A percentile compares a stretch with the other conserved stretches of the same genome.
phyloP scores from a whole-genome alignment of 23 tunicate species.

The Styela clava region DNA sequence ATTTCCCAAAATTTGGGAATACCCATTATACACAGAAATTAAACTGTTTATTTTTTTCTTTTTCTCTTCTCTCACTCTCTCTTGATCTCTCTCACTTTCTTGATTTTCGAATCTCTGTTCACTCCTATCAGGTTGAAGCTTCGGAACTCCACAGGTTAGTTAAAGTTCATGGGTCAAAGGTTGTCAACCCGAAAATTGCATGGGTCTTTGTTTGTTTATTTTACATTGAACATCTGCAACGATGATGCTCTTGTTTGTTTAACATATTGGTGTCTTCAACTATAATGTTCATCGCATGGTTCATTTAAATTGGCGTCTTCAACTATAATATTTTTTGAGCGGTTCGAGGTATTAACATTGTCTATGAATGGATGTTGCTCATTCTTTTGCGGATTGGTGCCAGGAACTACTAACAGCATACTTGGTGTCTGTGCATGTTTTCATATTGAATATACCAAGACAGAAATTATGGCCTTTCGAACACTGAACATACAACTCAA shows the following conservation, averaged over 20 bases:
- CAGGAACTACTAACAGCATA: too few species aligned
- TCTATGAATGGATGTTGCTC: too few species aligned
- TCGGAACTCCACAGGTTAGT: slow-evolving; percentile 48
- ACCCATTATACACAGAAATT: background rate
- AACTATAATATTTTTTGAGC: too few species aligned
- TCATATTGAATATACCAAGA: too few species aligned
- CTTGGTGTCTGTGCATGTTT: too few species aligned
- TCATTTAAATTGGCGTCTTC: slow-evolving; percentile 6
- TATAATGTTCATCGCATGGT: background rate
- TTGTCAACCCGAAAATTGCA: slow-evolving; percentile 4
- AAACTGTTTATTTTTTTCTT: background rate
- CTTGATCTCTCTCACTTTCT: slow-evolving; percentile 5
- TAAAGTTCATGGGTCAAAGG: slow-evolving; percentile 14
- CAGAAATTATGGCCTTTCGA: too few species aligned
- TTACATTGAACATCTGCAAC: background rate
- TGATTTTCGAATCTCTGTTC: slow-evolving; percentile 4
- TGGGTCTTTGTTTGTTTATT: too few species aligned
- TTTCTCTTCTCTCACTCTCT: background rate
- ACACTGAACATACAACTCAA: too few species aligned
- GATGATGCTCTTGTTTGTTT: background rate
- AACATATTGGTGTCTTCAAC: background rate
- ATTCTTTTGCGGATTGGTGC: too few species aligned
- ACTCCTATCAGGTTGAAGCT: slow-evolving; percentile 27
- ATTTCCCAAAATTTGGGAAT: too few species aligned
- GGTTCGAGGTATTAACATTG: too few species aligned